Conservation (phyloP, 2,797 vertebrate genomes). For the Macropodus opercularis region DNA sequence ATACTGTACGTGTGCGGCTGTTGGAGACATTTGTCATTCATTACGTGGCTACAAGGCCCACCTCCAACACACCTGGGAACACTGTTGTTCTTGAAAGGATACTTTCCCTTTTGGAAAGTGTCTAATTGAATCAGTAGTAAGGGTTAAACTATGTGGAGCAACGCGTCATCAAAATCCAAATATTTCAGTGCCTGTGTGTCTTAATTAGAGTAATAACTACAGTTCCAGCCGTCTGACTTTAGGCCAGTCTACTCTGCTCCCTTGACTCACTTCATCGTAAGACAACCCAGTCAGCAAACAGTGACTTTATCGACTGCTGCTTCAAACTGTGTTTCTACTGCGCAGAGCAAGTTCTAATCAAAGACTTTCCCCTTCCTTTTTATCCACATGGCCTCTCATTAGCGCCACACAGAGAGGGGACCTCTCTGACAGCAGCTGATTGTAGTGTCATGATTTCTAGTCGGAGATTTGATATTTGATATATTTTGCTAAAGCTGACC, state of each 20-base stretch:
- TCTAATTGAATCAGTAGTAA: background rate
- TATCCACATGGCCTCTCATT: constrained; percentile 57
- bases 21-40: constrained; percentile 53
- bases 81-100: constrained; percentile 16
- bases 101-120: background rate
- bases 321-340: constrained; percentile 40
- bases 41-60: constrained; percentile 31
- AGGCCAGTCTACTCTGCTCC: constrained; percentile 5
- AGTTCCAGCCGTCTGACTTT: constrained; percentile 22
- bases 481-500: background rate
- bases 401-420: constrained; percentile 29
- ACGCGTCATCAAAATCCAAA: constrained; percentile 8
- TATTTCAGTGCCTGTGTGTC: background rate
- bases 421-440: constrained; percentile 25
- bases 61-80: constrained; percentile 51
- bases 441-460: constrained; percentile 13
- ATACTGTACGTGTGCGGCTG: constrained; percentile 20
- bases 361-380: constrained; percentile 47
- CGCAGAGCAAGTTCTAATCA: constrained; percentile 47
- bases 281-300: constrained; percentile 36
- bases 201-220: constrained; percentile 17
- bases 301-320: constrained; percentile 18
- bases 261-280: constrained; percentile 5
- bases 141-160: background rate
- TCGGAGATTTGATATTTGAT: constrained; percentile 22